These are phyloP conservation scores for Leptoclinus maculatus DNA, from an alignment of 2,797 vertebrate genomes.

Conservation along the genomic window DNA sequence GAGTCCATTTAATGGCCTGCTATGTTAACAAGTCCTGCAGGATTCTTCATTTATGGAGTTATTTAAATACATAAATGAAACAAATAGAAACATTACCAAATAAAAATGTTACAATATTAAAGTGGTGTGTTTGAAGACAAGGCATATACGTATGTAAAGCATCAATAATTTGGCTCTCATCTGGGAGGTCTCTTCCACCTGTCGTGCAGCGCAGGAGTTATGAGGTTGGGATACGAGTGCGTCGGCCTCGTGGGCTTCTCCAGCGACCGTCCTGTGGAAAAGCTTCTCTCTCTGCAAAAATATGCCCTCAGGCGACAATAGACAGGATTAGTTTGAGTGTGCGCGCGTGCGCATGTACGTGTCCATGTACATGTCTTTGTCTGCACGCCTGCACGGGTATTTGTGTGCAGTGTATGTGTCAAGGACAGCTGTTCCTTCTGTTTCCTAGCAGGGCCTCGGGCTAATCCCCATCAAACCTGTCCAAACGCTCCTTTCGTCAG, in stretches of 20 bases:
- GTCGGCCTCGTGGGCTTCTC: not conserved
- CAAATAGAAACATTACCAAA: not conserved
- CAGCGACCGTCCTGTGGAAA: constrained; percentile 21
- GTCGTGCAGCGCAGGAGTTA: constrained; percentile 1
- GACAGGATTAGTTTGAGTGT: constrained; percentile 27
- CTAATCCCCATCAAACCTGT: constrained; percentile 55
- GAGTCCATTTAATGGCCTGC: constrained; percentile 42
- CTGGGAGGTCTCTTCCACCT: not conserved
- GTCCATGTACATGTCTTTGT: constrained; percentile 32
- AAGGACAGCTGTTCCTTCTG: constrained; percentile 75
- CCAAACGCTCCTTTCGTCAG: constrained; percentile 56
- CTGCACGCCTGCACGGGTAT: constrained; percentile 28
- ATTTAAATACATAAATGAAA: constrained; percentile 4
- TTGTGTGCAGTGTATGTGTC: constrained; percentile 60
- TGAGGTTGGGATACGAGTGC: not conserved
- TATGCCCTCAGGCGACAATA: constrained; percentile 41
- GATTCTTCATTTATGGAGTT: constrained; percentile 14
- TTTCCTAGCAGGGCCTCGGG: constrained; percentile 63
- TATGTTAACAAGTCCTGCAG: constrained; percentile 51
- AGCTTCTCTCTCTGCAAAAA: constrained; percentile 33
- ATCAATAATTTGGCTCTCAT: not conserved
- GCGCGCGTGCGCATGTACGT: constrained; percentile 10
- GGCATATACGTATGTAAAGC: not conserved
- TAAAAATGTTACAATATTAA: not conserved
- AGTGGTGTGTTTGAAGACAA: constrained; percentile 6